Base-by-base conservation (phyloP, 2,113 vertebrate genomes). In the Argyrosomus japonicus region DNA sequence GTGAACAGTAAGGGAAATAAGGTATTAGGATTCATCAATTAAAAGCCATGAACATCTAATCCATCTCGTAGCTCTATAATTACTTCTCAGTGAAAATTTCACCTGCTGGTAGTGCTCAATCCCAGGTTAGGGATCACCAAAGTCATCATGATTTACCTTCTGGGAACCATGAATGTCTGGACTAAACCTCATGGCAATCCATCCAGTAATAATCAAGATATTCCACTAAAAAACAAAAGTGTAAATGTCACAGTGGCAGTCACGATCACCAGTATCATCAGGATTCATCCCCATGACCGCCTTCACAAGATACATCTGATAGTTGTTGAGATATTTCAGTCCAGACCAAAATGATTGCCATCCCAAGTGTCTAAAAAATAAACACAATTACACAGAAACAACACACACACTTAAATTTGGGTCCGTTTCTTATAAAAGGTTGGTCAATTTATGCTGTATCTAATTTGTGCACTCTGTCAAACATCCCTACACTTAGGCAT, bases 381-480 rank as follows among this genome's bases (percentile, higher is more conserved):
- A 62, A 65, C 69, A 15, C 27, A 83, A 27, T 54, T 27, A 71
- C 9, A 62, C 3, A 73, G 14, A 70, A 63, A 48, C 48, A 64
- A 17, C 5, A 0, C 5, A 0, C 62, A 50, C 18, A 17, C 43
- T 68, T 68, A 74, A 19, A 64, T 67, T 57, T 57, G 27, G 32
- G 6, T 4, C 13, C 29, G n/a, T 40, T 73, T 72, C 14, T 47
- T 36, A 29, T 23, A 17, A 67, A 17, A 25, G 48, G 25, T 67
- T 1, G 32, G 29, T 70, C 32, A 73, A 67, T 81, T 64, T 64
- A 40, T 23, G 27, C 58, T 45, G 15, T 15, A 2, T 48, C 17
- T 75, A 71, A 84, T 79, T 70, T 83, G 29, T 67, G 23, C 10
- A 1, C 60, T 84, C 53, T 15, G 62, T 71, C 70, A 84, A 67